Conservation (phyloP, 1,140 invertebrate species). For the Drosophila mayri region DNA sequence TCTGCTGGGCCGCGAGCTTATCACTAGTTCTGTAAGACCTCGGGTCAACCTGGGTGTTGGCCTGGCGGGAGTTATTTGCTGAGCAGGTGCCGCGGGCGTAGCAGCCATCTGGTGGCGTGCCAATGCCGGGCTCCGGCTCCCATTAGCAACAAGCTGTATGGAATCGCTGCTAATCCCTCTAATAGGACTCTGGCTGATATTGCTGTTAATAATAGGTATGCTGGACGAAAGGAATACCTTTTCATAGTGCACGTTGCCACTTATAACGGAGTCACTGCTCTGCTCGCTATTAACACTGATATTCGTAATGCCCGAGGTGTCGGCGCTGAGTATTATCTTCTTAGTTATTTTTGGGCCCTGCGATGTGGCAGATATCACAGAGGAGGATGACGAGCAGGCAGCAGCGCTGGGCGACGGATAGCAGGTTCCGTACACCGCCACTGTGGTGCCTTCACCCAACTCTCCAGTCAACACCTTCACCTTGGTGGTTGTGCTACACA, state of each 20-base stretch:
- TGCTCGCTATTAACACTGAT: conserved; percentile 77
- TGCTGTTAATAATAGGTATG: conserved; percentile 56
- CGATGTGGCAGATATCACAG: conserved; percentile 28
- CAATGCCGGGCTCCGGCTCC: conserved; percentile 67
- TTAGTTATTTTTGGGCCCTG: conserved; percentile 74
- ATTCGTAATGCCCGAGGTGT: conserved; percentile 77
- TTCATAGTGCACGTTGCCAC: conserved; percentile 78
- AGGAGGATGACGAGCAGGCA: conserved; percentile 9
- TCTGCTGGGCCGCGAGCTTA: conserved; percentile 77
- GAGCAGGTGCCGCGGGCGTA: conserved; percentile 10
- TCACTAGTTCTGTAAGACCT: conserved; percentile 80
- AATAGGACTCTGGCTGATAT: conserved; percentile 14
- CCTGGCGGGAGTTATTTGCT: conserved; percentile 14
- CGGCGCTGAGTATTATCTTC: conserved; percentile 81
- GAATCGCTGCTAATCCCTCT: conserved; percentile 22
- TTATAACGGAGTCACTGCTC: conserved; percentile 56
- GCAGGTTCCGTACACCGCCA: conserved; percentile 79
- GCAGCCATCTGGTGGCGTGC: conserved; percentile 45
- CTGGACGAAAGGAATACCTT: conserved; percentile 81
- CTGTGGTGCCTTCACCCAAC: conserved; percentile 53
- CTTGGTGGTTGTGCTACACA: conserved; percentile 71
- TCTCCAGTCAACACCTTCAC: conserved; percentile 69
- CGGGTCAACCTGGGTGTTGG: conserved; percentile 59
- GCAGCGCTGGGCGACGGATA: conserved; percentile 43
- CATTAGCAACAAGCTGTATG: conserved; percentile 21